Evolutionary conservation across 1,140 invertebrate species (phyloP), one percentile per base, ranked within the genome.

Genomic region (Zaprionus gabonicus): DNA sequence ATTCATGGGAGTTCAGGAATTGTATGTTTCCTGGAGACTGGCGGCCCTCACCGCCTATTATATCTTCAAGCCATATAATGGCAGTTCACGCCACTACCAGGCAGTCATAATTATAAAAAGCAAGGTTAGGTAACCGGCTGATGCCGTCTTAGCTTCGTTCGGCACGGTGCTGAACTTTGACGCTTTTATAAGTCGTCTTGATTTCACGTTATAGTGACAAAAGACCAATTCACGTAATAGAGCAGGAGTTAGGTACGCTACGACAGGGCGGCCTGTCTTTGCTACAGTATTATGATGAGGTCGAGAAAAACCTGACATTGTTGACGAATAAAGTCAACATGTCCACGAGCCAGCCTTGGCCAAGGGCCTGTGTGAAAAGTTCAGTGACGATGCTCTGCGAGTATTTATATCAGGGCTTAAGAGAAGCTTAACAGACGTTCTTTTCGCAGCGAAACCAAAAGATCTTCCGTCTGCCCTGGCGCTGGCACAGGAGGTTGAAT

Each of bases 171-270:
- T 80, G 5, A 80, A 80, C 66, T 80, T 77, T 20, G 59, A 74
- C 4, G 76, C 80, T 12, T 74, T 76, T 38, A 71, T 79, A 55
- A 41, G 17, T 58, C 41, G 75, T 7, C 46, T 82, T 0, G 69
- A 80, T 36, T 77, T 70, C 27, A 74, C 71, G 15, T 75, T 75
- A 75, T 28, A 36, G 56, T n/a, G 73, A 74, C 38, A 80, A 80
- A n/a, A 28, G 69, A 13, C 67, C 73, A 25, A 59, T 80, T 6
- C 74, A 74, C 36, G 28, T 77, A 2, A 58, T 82, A 10, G 70
- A 82, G 20, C 75, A 75, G 4, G 62, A 78, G 2, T n/a, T 76
- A 9, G 41, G 66, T 25, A 74, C 62, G 9, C 36, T 73, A 10
- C 41, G 67, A 20, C 5, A 23, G 2, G 23, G 23, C 23, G 23